Evolutionary conservation across 2,888 invertebrate genomes (phyloP).

Genomic region (Aethes cnicana): DNA sequence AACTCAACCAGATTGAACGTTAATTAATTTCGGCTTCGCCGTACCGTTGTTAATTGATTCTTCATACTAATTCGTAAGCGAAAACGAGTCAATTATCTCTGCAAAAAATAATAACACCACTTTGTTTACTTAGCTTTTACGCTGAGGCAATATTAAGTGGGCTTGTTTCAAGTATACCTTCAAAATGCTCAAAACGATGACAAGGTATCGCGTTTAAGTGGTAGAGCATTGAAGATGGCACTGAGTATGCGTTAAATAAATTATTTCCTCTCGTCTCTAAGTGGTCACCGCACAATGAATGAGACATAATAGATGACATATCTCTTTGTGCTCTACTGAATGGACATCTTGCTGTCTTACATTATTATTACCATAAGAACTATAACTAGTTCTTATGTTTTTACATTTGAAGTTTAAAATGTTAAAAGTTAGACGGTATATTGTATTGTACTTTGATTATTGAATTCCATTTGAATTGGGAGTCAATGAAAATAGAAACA

Average conservation of each 20-base stretch:
- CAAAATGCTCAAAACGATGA: not conserved
- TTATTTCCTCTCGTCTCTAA: conserved; percentile 72
- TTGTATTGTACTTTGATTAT: conserved; percentile 40
- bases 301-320: conserved; percentile 70
- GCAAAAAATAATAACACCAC: conserved; percentile 39
- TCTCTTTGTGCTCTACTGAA: conserved; percentile 62
- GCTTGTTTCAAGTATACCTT: not conserved
- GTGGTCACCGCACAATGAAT: conserved; percentile 71
- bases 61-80: conserved; percentile 61
- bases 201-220: conserved; percentile 32
- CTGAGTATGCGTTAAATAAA: conserved; percentile 65
- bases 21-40: conserved; percentile 73
- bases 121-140: conserved; percentile 1
- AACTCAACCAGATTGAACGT: conserved; percentile 57
- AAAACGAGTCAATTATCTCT: conserved; percentile 52
- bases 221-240: conserved; percentile 45
- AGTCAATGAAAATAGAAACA: no score
- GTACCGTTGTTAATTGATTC: conserved; percentile 69
- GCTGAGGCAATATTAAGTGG: not conserved
- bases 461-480: conserved; percentile 10
- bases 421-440: conserved; percentile 52
- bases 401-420: conserved; percentile 54
- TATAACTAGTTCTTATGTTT: conserved; percentile 6
- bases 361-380: conserved; percentile 48
- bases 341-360: conserved; percentile 53